Conservation (phyloP, 2,888 invertebrate genomes). For the Mimas tiliae region DNA sequence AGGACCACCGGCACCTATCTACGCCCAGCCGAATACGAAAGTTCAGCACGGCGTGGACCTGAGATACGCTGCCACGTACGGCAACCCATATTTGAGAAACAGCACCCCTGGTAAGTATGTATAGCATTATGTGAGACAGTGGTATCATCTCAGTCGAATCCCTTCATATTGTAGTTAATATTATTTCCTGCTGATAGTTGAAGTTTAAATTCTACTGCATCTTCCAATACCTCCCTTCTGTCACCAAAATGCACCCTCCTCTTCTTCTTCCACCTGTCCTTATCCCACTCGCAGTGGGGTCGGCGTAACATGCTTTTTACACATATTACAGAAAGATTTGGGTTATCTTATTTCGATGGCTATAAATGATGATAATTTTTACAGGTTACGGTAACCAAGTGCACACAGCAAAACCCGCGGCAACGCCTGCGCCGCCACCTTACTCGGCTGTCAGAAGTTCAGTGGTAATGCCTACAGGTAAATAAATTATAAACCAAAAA, state of each 20-base stretch:
- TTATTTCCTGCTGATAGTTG: no score
- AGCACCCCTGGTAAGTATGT: slow-evolving; percentile 78
- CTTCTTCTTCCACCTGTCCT: no score
- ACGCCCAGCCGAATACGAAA: slow-evolving; percentile 68
- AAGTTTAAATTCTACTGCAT: no score
- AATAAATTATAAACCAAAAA: slow-evolving; percentile 33
- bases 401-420: slow-evolving; percentile 89
- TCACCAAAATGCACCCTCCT: no score
- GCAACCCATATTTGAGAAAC: slow-evolving; percentile 94
- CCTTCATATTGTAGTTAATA: no score
- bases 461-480: slow-evolving; percentile 70
- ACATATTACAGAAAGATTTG: no score
- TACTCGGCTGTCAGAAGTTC: slow-evolving; percentile 84
- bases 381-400: slow-evolving; percentile 73
- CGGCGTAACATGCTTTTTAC: no score
- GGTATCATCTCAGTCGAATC: no score
- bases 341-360: no score
- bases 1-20: slow-evolving; percentile 64
- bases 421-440: slow-evolving; percentile 92
- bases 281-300: no score
- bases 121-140: no score
- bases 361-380: not conserved
- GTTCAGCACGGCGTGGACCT: slow-evolving; percentile 85
- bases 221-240: no score
- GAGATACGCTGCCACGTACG: slow-evolving; percentile 94